Percentiles rank a stretch among this genome's conserved stretches.
These are phyloP conservation scores for Augochlora pura DNA, from an alignment of 1,140 invertebrate genomes.

Conservation along the genomic window DNA sequence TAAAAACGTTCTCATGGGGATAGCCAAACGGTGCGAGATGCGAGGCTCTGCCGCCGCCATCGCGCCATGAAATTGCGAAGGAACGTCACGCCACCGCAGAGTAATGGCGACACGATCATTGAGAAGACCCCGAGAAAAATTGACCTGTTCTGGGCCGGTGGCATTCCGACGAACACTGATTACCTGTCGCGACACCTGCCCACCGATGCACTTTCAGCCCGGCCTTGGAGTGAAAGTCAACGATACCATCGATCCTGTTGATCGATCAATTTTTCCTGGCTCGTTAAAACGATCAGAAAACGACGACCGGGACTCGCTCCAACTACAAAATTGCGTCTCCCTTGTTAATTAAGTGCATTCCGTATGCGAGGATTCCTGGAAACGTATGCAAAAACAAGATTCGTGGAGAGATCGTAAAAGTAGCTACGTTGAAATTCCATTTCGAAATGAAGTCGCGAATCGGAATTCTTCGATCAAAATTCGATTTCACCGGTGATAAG, in stretches of 20 bases:
- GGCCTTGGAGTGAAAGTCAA: slow-evolving; percentile 21
- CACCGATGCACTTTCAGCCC: slow-evolving; percentile 7
- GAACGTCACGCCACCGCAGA: neutral
- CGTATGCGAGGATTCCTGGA: no score
- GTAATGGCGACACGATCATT: slow-evolving; percentile 1
- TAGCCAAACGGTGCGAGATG: no score
- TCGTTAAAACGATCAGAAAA: neutral
- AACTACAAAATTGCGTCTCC: neutral
- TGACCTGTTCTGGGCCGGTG: slow-evolving; percentile 16
- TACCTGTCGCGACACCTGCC: neutral
- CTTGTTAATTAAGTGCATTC: no score
- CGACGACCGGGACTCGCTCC: neutral
- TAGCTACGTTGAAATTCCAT: no score
- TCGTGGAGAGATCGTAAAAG: no score
- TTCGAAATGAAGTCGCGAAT: no score
- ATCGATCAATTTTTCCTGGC: neutral
- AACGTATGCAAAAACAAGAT: no score
- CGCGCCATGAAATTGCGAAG: slow-evolving; percentile 1
- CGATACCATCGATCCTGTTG: neutral
- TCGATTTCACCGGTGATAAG: no score
- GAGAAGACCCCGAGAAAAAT: slow-evolving; percentile 43
- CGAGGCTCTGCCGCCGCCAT: neutral
- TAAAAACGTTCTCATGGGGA: no score
- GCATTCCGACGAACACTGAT: slow-evolving; percentile 37
- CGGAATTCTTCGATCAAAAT: no score